Base-by-base conservation (phyloP, 1,140 invertebrate genomes). In the Formica exsecta region DNA sequence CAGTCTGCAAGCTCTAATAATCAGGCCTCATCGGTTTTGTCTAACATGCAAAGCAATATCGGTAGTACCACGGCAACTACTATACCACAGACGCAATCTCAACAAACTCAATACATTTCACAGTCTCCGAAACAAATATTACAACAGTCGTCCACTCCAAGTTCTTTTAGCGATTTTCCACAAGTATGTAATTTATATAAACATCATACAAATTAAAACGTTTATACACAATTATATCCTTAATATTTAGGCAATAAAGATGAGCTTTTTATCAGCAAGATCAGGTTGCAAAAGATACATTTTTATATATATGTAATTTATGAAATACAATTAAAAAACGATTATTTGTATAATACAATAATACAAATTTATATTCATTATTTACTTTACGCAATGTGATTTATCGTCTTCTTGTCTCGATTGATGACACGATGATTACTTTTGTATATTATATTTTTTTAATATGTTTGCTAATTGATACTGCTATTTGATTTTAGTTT, bases 401-500 rank as follows among this genome's bases (percentile, higher is more conserved):
- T 48, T 48, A 48, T 48, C 44, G 16, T 16, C 41, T 9, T 44
- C 41, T 41, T 41, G 32, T 41, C 38, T 62, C 3, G 4, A 44
- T 62, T 5, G 25, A 64, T 32, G 32, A 32, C 19, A 4, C 25
- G 25, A 29, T 29, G 25, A 29, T 16, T 22, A 68, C 48, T 44
- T 25, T 51, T 51, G 13, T 48, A 16, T 48, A 48, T 48, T 19
- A 51, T 16, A 44, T 11, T 29, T 9, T 9, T 41, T 66, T 38
- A 16, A 32, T n/a, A n/a, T 8, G 22, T 36, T 36, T 6, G 8
- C 29, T 9, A 1, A 19, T 22, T 22, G 7, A 9, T 74, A 25
- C 8, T 36, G 9, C 5, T 83, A 19, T 85, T 84, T 62, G 16
- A 90, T 95, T 95, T 32, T 86, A 97, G 96, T 96, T 98, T 87